Conservation (phyloP, 2,797 vertebrate species). For the Cetoscarus ocellatus region DNA sequence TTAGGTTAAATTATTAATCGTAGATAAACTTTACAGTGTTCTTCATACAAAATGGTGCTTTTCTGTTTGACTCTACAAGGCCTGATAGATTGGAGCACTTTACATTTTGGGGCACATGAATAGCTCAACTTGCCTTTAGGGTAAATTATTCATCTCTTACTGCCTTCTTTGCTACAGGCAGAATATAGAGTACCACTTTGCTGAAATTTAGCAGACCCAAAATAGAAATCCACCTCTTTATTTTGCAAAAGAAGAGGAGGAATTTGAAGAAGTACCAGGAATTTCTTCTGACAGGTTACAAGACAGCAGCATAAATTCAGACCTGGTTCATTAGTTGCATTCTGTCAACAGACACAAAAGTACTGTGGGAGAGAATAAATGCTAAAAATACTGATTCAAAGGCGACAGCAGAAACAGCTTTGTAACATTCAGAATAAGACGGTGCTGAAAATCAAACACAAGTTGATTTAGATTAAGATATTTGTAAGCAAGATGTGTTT, state of each 20-base stretch:
- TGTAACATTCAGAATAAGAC: conserved; percentile 7
- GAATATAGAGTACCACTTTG: conserved; percentile 6
- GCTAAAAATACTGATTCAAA: conserved; percentile 49
- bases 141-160: conserved; percentile 14
- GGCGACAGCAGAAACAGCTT: conserved; percentile 6
- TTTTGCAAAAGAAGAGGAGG: conserved; percentile 7
- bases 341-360: conserved; percentile 32
- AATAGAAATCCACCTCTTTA: conserved; percentile 27
- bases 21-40: background rate
- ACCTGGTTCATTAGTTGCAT: conserved; percentile 22
- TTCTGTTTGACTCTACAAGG: background rate
- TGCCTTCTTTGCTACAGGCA: background rate
- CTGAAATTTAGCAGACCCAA: background rate
- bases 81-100: background rate
- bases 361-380: conserved; percentile 11
- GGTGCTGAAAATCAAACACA: conserved; percentile 1
- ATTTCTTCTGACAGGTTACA: conserved; percentile 20
- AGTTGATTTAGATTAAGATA: conserved; percentile 8
- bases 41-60: background rate
- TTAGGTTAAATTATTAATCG: background rate
- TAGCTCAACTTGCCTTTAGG: background rate
- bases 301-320: conserved; percentile 21
- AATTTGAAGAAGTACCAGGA: background rate
- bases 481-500: background rate
- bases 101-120: background rate